Evolutionary conservation across 23 tunicate species (phyloP).

Genomic region (Styela plicata): DNA sequence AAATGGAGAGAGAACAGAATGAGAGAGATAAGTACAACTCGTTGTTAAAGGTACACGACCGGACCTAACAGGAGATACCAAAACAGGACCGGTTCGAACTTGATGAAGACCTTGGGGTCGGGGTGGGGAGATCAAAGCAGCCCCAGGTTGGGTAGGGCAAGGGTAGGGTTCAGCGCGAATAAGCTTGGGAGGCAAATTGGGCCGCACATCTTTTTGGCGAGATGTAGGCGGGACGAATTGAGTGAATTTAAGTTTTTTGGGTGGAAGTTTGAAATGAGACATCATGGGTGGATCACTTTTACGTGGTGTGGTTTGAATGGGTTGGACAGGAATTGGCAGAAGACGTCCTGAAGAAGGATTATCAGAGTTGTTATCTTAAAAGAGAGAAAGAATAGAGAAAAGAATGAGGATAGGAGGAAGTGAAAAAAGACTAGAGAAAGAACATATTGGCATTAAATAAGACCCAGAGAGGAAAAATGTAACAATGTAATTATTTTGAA

Average conservation of each 20-base stretch:
- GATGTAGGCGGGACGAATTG: neutral
- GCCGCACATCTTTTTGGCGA: neutral
- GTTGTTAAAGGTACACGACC: neutral
- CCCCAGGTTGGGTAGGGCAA: neutral
- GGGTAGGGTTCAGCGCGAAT: neutral
- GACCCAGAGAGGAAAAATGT: too few species aligned
- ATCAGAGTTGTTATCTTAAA: neutral
- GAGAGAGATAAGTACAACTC: neutral
- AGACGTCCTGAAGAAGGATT: neutral
- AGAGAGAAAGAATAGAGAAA: too few species aligned
- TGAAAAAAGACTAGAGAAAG: neutral
- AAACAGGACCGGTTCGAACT: constrained; percentile 3
- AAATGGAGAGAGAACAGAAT: constrained; percentile 13
- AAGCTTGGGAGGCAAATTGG: neutral
- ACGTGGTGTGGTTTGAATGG: neutral
- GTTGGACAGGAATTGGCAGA: neutral
- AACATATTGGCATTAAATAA: too few species aligned
- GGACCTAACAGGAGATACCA: neutral
- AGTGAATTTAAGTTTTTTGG: neutral
- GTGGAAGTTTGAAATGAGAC: neutral
- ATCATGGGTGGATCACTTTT: neutral
- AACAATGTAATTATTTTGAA: too few species aligned
- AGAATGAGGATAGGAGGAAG: neutral
- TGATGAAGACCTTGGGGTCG: neutral
- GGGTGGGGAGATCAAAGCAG: neutral